Percentiles rank a stretch among this genome's conserved stretches.
phyloP scores from a whole-genome alignment of 2,113 vertebrate species.

The Hypocryptadius cinnamomeus region DNA sequence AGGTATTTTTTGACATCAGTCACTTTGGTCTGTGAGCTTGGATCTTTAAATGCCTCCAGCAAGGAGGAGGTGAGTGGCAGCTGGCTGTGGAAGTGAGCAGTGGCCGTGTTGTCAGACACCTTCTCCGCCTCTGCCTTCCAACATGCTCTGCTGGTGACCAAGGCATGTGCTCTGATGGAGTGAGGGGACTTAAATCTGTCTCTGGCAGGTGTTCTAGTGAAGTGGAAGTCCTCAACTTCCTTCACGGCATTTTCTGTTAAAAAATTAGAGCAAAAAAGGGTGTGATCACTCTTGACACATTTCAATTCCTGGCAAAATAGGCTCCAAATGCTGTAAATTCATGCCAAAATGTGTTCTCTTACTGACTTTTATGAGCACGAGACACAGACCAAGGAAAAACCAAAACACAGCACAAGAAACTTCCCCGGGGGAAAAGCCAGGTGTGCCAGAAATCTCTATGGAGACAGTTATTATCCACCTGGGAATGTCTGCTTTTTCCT shows the following conservation, averaged over 20 bases:
- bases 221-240: neutral
- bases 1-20: neutral
- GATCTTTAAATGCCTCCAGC: rapidly evolving
- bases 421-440: neutral
- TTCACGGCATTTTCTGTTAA: neutral
- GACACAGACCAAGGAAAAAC: neutral
- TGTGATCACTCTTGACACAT: neutral
- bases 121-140: neutral
- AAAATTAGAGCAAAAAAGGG: neutral
- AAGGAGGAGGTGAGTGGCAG: rapidly evolving
- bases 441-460: neutral
- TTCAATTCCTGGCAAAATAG: neutral
- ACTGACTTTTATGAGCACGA: neutral
- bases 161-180: rapidly evolving
- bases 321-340: neutral
- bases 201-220: neutral
- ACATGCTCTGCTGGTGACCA: neutral
- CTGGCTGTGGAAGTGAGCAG: rapidly evolving
- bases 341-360: neutral
- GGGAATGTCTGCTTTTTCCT: neutral
- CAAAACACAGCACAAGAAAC: neutral
- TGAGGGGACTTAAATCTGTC: neutral
- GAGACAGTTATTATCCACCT: rapidly evolving
- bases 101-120: rapidly evolving
- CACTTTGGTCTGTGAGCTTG: neutral